Evolutionary conservation across 2,797 vertebrate genomes (phyloP).

Genomic region (Pristis pectinata): DNA sequence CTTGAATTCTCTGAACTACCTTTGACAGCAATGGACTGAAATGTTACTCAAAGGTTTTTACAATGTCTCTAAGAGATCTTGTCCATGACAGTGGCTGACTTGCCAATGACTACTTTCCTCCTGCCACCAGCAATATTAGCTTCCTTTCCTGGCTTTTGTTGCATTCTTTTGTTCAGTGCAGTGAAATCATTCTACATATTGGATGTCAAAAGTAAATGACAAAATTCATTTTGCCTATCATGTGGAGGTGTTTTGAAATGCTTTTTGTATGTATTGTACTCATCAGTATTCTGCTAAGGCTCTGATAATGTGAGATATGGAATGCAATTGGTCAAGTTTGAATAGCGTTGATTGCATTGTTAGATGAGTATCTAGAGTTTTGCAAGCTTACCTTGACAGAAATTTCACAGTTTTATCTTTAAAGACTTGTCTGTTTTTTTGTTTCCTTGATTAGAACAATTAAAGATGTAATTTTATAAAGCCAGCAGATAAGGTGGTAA

Average conservation of each 20-base stretch:
- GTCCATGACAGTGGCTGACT: too few species aligned
- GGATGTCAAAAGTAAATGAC: background rate
- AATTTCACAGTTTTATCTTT: background rate
- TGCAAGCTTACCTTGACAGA: background rate
- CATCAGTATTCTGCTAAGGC: background rate
- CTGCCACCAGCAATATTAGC: too few species aligned
- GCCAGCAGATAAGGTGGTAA: too few species aligned
- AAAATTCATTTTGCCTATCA: background rate
- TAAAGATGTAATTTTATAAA: too few species aligned
- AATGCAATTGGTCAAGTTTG: background rate
- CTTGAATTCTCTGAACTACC: too few species aligned
- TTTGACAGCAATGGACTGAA: too few species aligned
- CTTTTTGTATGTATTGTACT: background rate
- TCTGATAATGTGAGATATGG: background rate
- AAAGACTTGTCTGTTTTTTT: background rate
- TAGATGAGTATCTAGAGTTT: background rate
- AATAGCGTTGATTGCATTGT: background rate
- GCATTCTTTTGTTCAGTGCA: background rate
- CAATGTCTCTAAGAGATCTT: too few species aligned
- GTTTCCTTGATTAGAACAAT: background rate
- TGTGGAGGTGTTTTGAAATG: background rate
- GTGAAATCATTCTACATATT: background rate
- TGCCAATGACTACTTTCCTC: too few species aligned
- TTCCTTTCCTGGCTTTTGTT: too few species aligned
- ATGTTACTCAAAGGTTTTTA: too few species aligned